These are phyloP conservation scores for Drosophila nasuta DNA, from an alignment of 1,140 invertebrate species.

Conservation along the genomic window DNA sequence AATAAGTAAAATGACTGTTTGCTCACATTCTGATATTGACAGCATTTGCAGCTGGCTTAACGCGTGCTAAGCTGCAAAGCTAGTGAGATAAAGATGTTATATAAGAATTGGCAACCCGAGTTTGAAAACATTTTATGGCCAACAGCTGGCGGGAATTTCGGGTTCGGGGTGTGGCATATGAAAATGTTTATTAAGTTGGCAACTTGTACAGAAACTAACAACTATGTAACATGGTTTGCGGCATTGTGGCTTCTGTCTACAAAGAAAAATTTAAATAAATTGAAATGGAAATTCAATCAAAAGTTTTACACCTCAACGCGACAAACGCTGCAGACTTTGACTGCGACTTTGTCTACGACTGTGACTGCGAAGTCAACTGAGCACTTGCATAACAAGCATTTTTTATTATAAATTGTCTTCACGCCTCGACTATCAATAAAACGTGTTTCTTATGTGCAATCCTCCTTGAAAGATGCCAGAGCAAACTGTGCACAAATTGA, in stretches of 20 bases:
- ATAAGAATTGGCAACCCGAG: conserved; percentile 2
- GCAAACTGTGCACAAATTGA: conserved; percentile 5
- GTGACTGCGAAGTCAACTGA: not conserved
- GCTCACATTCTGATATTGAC: not conserved
- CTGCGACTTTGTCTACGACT: not conserved
- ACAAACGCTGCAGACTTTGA: not conserved
- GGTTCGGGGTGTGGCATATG: conserved; percentile 13
- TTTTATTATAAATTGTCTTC: conserved; percentile 29
- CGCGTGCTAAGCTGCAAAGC: conserved; percentile 5
- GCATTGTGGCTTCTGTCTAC: conserved; percentile 12
- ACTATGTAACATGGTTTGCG: conserved; percentile 34
- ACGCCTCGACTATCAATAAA: conserved; percentile 25
- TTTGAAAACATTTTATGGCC: conserved; percentile 18
- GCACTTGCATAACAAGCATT: conserved; percentile 35
- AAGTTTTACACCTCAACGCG: conserved; percentile 41
- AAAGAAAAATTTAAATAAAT: conserved; percentile 46
- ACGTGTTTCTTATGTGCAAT: conserved; percentile 8
- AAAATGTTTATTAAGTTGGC: conserved; percentile 52
- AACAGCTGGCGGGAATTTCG: conserved; percentile 34
- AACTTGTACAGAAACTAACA: conserved; percentile 44
- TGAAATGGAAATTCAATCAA: conserved; percentile 67
- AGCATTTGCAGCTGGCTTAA: conserved; percentile 12
- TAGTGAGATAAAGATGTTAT: not conserved
- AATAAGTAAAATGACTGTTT: not conserved
- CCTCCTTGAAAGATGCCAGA: not conserved